Evolutionary conservation across 1,140 invertebrate species (phyloP).

Genomic region (Pseudomyrmex sp.): DNA sequence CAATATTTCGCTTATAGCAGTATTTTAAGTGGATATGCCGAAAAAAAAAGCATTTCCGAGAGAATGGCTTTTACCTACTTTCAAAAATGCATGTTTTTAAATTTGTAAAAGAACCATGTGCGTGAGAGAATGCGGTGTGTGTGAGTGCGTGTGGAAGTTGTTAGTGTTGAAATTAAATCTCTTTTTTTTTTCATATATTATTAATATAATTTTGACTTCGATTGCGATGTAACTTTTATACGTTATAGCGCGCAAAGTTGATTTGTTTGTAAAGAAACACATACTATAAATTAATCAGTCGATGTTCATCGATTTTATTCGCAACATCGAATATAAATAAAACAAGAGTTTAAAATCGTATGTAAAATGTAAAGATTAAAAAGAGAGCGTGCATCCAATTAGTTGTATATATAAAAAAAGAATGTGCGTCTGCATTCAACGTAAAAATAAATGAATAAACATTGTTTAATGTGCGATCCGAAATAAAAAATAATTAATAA

Average conservation of each 20-base stretch:
- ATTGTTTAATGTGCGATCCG: constrained; percentile 25
- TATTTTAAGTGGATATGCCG: background rate
- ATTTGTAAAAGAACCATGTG: too few species aligned
- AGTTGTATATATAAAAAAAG: constrained; percentile 39
- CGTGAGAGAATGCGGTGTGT: too few species aligned
- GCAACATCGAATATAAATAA: constrained; percentile 1
- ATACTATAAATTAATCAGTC: background rate
- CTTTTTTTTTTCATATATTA: too few species aligned
- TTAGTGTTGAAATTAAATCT: too few species aligned
- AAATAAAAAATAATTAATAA: constrained; percentile 40
- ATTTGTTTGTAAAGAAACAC: background rate
- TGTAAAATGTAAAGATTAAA: constrained; percentile 11
- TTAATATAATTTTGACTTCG: background rate
- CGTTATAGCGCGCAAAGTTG: background rate
- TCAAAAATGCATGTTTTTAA: background rate
- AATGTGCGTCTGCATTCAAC: constrained; percentile 1
- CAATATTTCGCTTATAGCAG: constrained; percentile 24
- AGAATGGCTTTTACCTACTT: background rate
- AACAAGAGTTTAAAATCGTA: background rate
- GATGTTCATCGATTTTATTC: background rate
- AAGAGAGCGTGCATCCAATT: constrained; percentile 22
- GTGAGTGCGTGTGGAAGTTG: too few species aligned
- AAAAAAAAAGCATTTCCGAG: background rate
- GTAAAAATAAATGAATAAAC: constrained; percentile 47
- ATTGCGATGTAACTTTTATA: background rate